Base-by-base conservation (phyloP, 2,888 invertebrate species). In the Oscheius sp. region DNA sequence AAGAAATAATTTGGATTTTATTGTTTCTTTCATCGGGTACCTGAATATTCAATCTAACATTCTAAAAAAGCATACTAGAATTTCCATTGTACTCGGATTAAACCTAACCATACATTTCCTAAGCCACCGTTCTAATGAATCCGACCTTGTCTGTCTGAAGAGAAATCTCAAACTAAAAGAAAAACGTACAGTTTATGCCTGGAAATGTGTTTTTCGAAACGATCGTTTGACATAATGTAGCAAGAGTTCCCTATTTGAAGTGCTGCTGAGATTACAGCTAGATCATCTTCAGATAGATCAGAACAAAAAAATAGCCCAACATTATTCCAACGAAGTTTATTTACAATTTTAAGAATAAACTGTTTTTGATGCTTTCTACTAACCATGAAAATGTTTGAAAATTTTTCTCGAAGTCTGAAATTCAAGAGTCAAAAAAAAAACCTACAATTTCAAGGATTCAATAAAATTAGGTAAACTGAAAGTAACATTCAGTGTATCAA, bases 241-340 rank as follows among this genome's bases (percentile, higher is more conserved):
- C 68, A 50, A 8, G 33, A 9, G 2, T 63, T 68, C n/a, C 78
- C 75, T 32, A 70, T 71, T 51, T 73, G 63, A 1, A 71, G 61
- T 22, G 75, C 72, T 26, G 74, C 69, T 4, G 59, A 44, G 0
- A 78, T 45, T 24, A 72, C 70, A 1, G 71, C 36, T 20, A 78
- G 47, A 41, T 78, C 78, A 36, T 78, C 78, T 6, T 72, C 54
- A 0, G n/a, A n/a, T n/a, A n/a, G n/a, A n/a, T n/a, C n/a, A n/a
- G 78, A 75, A 32, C 77, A 73, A 20, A 20, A 59, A 66, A 44
- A 20, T 26, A 26, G 22, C 20, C 12, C n/a, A n/a, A 36, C 2
- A 9, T 22, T 3, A 33, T 6, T 24, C 4, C 36, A 28, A 30
- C 17, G 38, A 56, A 4, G 4, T 20, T 20, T 36, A 38, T 22